Evolutionary conservation across 2,888 invertebrate genomes (phyloP).

Genomic region (Xestia xanthographa): DNA sequence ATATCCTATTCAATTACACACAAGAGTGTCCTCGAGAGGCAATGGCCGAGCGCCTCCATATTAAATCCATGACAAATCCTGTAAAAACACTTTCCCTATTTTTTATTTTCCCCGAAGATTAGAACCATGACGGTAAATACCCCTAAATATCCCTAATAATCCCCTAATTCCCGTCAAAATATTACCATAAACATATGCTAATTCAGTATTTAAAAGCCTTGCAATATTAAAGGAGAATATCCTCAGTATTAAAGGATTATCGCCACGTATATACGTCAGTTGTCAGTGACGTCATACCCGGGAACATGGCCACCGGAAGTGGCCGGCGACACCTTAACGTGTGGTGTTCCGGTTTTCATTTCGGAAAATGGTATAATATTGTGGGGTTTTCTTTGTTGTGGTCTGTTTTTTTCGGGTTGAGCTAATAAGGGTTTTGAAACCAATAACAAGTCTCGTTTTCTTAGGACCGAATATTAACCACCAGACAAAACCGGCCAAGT

Average conservation of each 20-base stretch:
- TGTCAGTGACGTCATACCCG: constrained; percentile 56
- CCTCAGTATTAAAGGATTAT: constrained; percentile 53
- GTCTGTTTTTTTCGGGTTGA: neutral
- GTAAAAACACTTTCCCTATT: neutral
- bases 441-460: neutral
- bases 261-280: constrained; percentile 42
- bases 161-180: neutral
- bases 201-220: constrained; percentile 23
- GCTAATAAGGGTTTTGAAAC: neutral
- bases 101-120: neutral
- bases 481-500: too few relatives aligned
- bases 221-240: constrained; percentile 25
- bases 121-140: neutral
- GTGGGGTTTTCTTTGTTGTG: constrained; percentile 7
- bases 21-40: neutral
- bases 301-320: constrained; percentile 56
- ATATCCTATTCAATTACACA: neutral
- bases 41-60: neutral
- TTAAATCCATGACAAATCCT: neutral
- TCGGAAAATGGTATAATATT: constrained; percentile 29
- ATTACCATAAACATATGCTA: constrained; percentile 5
- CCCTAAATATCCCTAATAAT: constrained; percentile 7
- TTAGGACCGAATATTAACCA: neutral
- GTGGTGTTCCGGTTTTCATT: constrained; percentile 50
- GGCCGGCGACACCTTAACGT: constrained; percentile 51